Evolutionary conservation across 2,113 vertebrate genomes (phyloP).

Genomic region (Psittacula cyanocephala): DNA sequence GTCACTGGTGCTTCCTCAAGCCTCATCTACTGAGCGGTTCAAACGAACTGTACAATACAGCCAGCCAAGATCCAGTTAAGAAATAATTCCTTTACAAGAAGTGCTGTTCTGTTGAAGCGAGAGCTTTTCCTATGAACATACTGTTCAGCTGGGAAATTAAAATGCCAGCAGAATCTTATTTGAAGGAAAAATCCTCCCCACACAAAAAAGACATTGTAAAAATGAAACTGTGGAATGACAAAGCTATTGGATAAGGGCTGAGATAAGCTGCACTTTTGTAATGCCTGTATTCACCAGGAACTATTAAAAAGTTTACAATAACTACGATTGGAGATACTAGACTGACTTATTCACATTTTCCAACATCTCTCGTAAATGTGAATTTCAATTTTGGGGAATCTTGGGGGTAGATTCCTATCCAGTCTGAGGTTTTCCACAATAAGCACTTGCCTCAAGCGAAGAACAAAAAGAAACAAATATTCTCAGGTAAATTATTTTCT

Average conservation of each 20-base stretch:
- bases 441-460: background rate
- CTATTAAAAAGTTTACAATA: background rate
- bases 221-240: background rate
- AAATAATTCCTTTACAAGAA: background rate
- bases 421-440: background rate
- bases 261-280: background rate
- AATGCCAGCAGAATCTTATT: background rate
- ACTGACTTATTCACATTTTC: background rate
- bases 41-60: background rate
- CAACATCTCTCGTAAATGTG: background rate
- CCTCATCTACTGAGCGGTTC: background rate
- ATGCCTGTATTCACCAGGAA: background rate
- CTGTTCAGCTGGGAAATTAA: background rate
- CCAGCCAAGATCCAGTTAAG: background rate
- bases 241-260: background rate
- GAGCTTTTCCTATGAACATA: background rate
- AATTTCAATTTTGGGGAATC: background rate
- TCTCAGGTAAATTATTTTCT: background rate
- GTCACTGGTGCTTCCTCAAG: background rate
- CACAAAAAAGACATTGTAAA: background rate
- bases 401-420: background rate
- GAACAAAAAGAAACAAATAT: background rate
- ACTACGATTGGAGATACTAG: background rate
- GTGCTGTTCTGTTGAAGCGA: background rate
- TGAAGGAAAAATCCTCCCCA: background rate